Conservation (phyloP, 1,140 invertebrate species). For the Drosophila melanica region DNA sequence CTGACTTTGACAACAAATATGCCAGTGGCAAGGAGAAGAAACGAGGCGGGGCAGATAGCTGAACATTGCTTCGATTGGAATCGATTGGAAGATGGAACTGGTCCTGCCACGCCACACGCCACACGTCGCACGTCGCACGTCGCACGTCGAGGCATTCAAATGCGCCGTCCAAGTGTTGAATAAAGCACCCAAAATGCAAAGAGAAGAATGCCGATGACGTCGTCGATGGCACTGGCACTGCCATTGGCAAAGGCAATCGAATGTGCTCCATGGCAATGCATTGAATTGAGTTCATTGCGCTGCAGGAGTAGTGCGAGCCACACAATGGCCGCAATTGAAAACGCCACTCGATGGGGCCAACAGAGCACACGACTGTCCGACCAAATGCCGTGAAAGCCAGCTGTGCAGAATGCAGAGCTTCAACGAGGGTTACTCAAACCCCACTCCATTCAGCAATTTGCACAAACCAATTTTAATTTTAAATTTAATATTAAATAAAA, state of each 20-base stretch:
- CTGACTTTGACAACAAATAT: constrained; percentile 56
- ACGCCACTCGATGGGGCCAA: constrained; percentile 56
- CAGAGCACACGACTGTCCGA: constrained; percentile 33
- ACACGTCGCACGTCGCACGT: background rate
- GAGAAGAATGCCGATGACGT: constrained; percentile 55
- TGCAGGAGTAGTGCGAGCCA: constrained; percentile 19
- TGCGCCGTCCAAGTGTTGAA: constrained; percentile 61
- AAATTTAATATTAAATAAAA: too few relatives aligned
- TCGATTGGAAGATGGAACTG: constrained; percentile 17
- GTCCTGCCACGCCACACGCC: background rate
- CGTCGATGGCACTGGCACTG: constrained; percentile 43
- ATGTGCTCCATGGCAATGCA: constrained; percentile 24
- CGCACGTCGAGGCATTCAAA: constrained; percentile 46
- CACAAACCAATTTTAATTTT: background rate
- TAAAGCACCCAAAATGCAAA: constrained; percentile 68
- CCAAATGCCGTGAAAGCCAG: constrained; percentile 29
- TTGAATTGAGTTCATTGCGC: constrained; percentile 41
- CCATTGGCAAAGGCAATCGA: constrained; percentile 2
- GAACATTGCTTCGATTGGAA: constrained; percentile 27
- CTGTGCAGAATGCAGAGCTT: constrained; percentile 1
- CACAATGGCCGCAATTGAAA: constrained; percentile 70
- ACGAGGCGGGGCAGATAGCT: constrained; percentile 13
- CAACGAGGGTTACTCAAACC: constrained; percentile 7
- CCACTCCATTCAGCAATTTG: background rate
- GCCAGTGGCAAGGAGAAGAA: background rate